phyloP scores from a whole-genome alignment of 2,113 vertebrate species.

The Sapajus apella region DNA sequence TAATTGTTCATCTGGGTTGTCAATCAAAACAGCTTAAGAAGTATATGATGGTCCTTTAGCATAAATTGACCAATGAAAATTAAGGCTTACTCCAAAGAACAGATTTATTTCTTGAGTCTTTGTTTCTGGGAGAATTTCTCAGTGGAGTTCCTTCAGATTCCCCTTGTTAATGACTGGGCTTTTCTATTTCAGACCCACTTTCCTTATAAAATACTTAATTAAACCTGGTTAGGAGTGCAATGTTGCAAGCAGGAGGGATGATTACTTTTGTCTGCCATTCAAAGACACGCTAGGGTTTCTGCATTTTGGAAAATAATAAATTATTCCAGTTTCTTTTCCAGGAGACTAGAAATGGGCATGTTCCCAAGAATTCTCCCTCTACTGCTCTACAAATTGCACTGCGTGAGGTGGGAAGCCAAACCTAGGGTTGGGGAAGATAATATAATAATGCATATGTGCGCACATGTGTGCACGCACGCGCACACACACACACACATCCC shows the following conservation, averaged over 20 bases:
- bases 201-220: constrained; percentile 20
- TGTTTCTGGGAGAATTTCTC: neutral
- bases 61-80: constrained; percentile 54
- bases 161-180: neutral
- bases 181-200: neutral
- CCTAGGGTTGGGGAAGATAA: neutral
- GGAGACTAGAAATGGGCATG: neutral
- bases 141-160: neutral
- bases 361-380: neutral
- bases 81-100: constrained; percentile 1
- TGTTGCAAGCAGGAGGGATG: neutral
- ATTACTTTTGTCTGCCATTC: constrained; percentile 44
- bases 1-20: constrained; percentile 24
- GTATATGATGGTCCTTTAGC: neutral
- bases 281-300: constrained; percentile 6
- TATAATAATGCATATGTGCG: neutral
- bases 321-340: constrained; percentile 24
- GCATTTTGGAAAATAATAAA: constrained; percentile 18
- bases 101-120: constrained; percentile 28
- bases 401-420: neutral
- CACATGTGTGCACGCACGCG: neutral
- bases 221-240: neutral
- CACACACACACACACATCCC: neutral
- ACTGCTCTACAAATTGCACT: neutral
- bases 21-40: constrained; percentile 47